phyloP scores from a whole-genome alignment of 2,113 vertebrate genomes.

The Pachyramphus minor region DNA sequence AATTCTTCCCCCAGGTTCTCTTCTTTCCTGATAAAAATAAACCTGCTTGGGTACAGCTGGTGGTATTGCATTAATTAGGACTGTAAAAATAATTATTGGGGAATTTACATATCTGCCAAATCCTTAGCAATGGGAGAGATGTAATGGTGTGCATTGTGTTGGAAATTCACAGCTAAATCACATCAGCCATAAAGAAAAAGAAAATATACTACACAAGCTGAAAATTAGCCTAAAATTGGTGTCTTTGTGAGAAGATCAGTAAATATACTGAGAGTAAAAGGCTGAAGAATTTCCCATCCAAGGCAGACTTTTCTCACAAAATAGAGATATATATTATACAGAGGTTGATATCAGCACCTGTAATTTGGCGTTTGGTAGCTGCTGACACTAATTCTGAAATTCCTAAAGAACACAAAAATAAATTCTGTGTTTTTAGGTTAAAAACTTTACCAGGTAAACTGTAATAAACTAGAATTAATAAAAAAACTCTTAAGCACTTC shows the following conservation, averaged over 20 bases:
- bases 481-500: not conserved
- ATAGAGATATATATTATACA: accelerated
- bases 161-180: not conserved
- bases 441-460: not conserved
- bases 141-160: not conserved
- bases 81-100: not conserved
- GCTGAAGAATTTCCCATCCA: not conserved
- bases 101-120: not conserved
- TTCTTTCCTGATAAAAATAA: not conserved
- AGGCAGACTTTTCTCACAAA: not conserved
- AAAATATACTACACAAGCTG: not conserved
- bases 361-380: not conserved
- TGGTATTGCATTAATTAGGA: not conserved
- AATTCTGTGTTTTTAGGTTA: too few relatives aligned
- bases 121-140: not conserved
- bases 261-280: not conserved
- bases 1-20: not conserved
- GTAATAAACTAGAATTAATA: not conserved
- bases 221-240: not conserved
- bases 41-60: not conserved
- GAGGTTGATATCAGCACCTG: not conserved
- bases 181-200: not conserved
- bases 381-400: not conserved
- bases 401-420: not conserved
- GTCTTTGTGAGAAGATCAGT: not conserved